Evolutionary conservation across 2,113 vertebrate species (phyloP).

Genomic region (Sakesphorus luctuosus): DNA sequence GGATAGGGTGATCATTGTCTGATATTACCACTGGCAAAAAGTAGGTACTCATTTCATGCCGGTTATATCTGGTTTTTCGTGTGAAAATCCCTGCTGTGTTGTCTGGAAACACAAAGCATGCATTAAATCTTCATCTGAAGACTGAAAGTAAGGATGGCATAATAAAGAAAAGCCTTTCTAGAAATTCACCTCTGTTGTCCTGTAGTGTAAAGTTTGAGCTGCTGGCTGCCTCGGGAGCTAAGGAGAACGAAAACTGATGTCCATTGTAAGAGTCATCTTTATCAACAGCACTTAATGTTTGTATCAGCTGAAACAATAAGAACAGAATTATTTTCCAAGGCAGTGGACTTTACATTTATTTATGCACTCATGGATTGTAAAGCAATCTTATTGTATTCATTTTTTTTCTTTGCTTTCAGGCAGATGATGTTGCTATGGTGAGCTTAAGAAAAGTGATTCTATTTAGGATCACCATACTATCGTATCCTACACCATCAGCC

Average conservation of each 20-base stretch:
- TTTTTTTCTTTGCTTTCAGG: not conserved
- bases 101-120: constrained; percentile 79
- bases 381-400: not conserved
- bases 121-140: not conserved
- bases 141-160: not conserved
- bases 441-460: not conserved
- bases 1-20: constrained; percentile 88
- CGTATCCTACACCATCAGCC: not conserved
- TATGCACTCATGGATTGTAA: not conserved
- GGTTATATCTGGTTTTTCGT: constrained; percentile 85
- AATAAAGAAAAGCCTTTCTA: not conserved
- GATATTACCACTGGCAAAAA: constrained; percentile 92
- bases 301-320: constrained; percentile 85
- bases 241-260: constrained; percentile 89
- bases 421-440: not conserved
- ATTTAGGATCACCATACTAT: not conserved
- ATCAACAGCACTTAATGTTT: constrained; percentile 91
- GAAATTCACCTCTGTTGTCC: constrained; percentile 91
- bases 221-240: constrained; percentile 84
- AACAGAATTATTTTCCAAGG: constrained; percentile 28
- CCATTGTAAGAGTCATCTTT: constrained; percentile 88
- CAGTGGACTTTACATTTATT: not conserved
- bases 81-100: constrained; percentile 95
- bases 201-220: constrained; percentile 93
- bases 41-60: constrained; percentile 87